Evolutionary conservation across 2,113 vertebrate genomes (phyloP).

Genomic region (Oncorhynchus tshawytscha): DNA sequence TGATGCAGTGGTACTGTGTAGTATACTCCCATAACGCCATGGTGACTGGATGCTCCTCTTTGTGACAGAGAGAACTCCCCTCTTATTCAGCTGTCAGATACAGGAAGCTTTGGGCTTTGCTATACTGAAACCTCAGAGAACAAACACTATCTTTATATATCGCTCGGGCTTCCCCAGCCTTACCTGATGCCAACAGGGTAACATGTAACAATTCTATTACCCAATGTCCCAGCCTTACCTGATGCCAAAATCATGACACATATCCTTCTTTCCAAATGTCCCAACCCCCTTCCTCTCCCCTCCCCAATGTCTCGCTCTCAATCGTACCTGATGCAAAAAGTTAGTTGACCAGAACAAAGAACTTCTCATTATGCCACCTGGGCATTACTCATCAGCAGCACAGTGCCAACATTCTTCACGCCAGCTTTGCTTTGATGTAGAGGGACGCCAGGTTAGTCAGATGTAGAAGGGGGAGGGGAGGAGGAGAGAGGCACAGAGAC

Average conservation of each 20-base stretch:
- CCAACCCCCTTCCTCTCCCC: no score
- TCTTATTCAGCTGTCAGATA: background rate
- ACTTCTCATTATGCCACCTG: conserved; percentile 89
- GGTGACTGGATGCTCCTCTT: conserved; percentile 2
- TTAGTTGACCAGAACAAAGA: conserved; percentile 92
- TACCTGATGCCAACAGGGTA: no score
- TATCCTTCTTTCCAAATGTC: no score
- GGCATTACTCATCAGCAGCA: conserved; percentile 89
- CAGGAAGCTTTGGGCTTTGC: background rate
- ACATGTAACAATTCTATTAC: no score
- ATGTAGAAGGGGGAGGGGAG: background rate
- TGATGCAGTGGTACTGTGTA: no score
- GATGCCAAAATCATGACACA: no score
- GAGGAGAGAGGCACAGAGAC: conserved; percentile 19
- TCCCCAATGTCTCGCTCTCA: background rate
- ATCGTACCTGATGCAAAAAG: conserved; percentile 88
- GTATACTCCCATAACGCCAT: background rate
- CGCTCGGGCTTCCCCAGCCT: background rate
- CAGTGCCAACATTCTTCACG: conserved; percentile 84
- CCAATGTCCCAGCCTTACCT: no score
- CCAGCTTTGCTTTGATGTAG: conserved; percentile 82
- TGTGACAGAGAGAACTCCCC: conserved; percentile 13
- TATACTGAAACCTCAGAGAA: no score
- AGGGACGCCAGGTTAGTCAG: conserved; percentile 82
- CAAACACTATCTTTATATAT: no score